phyloP scores from a whole-genome alignment of 2,113 vertebrate genomes.

The Malaclemys terrapin region DNA sequence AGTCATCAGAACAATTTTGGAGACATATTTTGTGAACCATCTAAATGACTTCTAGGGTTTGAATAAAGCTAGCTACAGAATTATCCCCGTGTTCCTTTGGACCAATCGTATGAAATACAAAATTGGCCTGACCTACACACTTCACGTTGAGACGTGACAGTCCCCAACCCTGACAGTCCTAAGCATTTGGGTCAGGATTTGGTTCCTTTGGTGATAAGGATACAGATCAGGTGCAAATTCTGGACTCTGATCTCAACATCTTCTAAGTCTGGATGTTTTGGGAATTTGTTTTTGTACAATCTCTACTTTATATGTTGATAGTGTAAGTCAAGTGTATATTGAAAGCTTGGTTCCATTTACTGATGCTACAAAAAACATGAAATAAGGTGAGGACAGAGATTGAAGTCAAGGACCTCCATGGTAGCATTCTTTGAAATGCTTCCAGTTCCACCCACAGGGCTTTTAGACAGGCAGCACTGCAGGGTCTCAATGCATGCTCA shows the following conservation, averaged over 20 bases:
- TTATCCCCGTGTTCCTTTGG: not conserved
- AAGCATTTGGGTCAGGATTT: not conserved
- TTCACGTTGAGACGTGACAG: not conserved
- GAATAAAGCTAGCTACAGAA: not conserved
- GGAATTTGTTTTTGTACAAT: constrained; percentile 17
- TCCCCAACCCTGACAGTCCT: rapidly evolving
- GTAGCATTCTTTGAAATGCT: too few relatives aligned
- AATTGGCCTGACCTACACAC: not conserved
- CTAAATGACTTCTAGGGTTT: not conserved
- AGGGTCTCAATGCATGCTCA: too few relatives aligned
- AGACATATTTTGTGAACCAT: not conserved
- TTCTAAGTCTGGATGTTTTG: not conserved
- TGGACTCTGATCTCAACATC: not conserved
- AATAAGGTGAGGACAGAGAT: not conserved
- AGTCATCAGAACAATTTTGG: not conserved
- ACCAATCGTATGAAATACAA: not conserved
- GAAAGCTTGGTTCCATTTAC: constrained; percentile 46
- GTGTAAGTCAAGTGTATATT: constrained; percentile 33
- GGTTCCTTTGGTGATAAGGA: not conserved
- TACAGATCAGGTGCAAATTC: not conserved
- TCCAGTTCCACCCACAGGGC: too few relatives aligned
- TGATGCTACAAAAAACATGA: constrained; percentile 21
- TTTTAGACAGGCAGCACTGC: too few relatives aligned
- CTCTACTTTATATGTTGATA: constrained; percentile 24
- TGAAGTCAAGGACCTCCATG: too few relatives aligned